Evolutionary conservation across 2,113 vertebrate species (phyloP), one percentile per base, ranked within the genome.

Genomic region (Grantiella picta): DNA sequence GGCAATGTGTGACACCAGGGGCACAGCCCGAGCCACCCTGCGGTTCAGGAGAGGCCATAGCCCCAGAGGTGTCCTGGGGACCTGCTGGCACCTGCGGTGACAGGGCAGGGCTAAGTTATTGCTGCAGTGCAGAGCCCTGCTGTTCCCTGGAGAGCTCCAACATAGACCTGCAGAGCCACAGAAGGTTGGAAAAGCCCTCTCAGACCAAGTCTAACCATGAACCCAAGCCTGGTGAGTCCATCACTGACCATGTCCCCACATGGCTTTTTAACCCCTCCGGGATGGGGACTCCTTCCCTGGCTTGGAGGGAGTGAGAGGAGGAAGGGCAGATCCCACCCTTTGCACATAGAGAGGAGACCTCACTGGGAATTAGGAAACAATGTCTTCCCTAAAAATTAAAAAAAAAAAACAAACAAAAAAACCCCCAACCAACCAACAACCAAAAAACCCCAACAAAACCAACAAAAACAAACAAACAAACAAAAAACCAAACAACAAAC

Each of bases 1-100:
- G 2, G 17, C 40, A 44, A 12, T 7, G 49, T 9, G 49, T 1
- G 12, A 10, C 0, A 0, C 5, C 28, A 7, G 38, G 15, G 21
- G 38, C 11, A 10, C 36, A 3, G 21, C 59, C 68, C 29, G 16
- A 3, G 6, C 24, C 44, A 5, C 35, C n/a, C 2, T 6, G 11
- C 21, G 19, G 50, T 38, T 47, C 19, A 5, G 76, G 10, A 12
- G 24, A 16, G 45, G 36, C 17, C 73, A 22, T 6, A 16, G 16
- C 36, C 57, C 11, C 29, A 12, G 72, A 5, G 12, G 1, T 20
- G 29, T 29, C 7, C 24, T 15, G 44, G 61, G n/a, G 9, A 45
- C n/a, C 20, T 21, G 45, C 45, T 45, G 47, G 47, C 23, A 23
- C 47, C 23, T 12, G 47, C 22, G 12, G 47, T 49, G 47, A 23